Conservation (phyloP, 2,888 invertebrate genomes). For the Eupelmus urozonus region DNA sequence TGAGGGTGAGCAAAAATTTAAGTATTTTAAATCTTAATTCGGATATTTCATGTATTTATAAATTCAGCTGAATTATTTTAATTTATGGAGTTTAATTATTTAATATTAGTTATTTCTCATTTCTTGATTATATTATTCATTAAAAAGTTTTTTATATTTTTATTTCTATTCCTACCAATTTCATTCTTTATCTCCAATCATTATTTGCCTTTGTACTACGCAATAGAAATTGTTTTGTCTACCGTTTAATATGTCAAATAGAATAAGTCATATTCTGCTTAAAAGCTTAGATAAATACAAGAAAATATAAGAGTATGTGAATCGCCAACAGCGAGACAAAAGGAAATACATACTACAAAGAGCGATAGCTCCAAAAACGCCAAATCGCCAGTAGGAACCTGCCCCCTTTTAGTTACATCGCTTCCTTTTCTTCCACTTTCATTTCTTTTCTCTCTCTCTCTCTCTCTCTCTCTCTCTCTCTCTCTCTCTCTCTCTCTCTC, state of each 20-base stretch:
- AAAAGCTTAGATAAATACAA: background rate
- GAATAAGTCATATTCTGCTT: background rate
- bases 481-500: constrained; percentile 42
- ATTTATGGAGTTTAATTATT: no score
- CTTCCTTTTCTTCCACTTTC: constrained; percentile 41
- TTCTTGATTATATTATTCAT: no score
- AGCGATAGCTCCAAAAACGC: no score
- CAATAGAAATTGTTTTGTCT: background rate
- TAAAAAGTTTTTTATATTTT: no score
- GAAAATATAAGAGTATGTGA: background rate
- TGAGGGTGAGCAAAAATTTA: constrained; percentile 29
- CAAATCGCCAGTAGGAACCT: constrained; percentile 17
- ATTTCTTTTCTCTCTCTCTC: constrained; percentile 44
- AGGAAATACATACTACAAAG: constrained; percentile 6
- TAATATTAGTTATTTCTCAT: no score
- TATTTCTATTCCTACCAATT: no score
- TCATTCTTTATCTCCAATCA: no score
- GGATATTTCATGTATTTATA: no score
- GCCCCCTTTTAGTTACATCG: constrained; percentile 5
- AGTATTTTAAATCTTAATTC: constrained; percentile 49
- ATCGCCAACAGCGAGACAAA: background rate
- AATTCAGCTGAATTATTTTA: no score
- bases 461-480: constrained; percentile 46
- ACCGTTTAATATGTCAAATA: background rate
- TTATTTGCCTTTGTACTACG: no score